phyloP scores from a whole-genome alignment of 2,113 vertebrate genomes.

The Marcusenius ussheri region DNA sequence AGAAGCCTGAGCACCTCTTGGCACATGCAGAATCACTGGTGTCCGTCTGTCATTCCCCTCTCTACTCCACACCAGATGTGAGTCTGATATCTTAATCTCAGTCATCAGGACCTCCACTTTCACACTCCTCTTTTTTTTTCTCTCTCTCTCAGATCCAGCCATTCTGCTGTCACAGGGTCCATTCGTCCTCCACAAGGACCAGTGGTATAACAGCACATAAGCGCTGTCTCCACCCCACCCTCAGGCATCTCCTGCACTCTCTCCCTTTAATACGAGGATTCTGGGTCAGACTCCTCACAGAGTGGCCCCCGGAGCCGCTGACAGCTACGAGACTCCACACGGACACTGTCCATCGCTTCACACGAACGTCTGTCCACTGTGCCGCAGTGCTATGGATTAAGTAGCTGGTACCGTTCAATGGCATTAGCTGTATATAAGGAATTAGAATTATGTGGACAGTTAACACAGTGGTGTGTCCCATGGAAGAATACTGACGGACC shows the following conservation, averaged over 20 bases:
- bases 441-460: not conserved
- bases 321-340: not conserved
- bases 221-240: not conserved
- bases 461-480: not conserved
- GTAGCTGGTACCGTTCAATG: slow-evolving; percentile 5
- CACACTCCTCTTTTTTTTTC: not conserved
- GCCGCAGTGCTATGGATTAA: not conserved
- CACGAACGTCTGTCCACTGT: not conserved
- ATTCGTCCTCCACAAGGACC: not conserved
- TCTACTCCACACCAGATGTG: slow-evolving; percentile 8
- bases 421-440: not conserved
- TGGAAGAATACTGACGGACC: not conserved
- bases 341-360: not conserved
- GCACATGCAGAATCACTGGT: not conserved
- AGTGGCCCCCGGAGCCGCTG: not conserved
- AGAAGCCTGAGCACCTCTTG: not conserved
- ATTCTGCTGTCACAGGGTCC: not conserved
- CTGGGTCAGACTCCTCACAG: not conserved
- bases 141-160: not conserved
- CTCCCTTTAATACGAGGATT: not conserved
- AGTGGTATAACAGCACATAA: not conserved
- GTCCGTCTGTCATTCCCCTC: not conserved
- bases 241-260: not conserved
- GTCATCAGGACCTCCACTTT: not conserved
- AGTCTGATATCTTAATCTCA: slow-evolving; percentile 12